Base-by-base conservation (phyloP, 2,888 invertebrate genomes). In the Micropterix aruncella region DNA sequence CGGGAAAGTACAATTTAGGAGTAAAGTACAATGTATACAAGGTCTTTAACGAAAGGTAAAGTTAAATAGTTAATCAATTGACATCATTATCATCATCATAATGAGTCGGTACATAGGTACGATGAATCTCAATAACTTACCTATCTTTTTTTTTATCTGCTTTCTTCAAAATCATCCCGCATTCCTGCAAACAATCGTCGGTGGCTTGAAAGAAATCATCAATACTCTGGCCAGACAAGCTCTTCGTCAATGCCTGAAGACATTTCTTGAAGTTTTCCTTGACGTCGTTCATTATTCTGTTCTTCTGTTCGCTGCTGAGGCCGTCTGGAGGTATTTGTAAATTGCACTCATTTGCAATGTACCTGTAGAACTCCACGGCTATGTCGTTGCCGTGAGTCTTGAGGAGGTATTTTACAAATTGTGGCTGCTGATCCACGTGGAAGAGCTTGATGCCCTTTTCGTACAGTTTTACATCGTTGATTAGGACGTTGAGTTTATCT, bases 141-240 rank as follows among this genome's bases (percentile, higher is more conserved):
- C 67, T 76, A 59, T 86, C 83, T 58, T 88, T 89, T 60, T 91
- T 93, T 61, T 92, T 93, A 59, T 95, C 94, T 48, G 83, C 74
- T 62, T 93, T 94, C 56, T 84, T 88, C 48, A 91, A 63, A 52
- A 87, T 82, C 77, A 91, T 81, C 47, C 83, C 81, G 58, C 83
- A 84, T 42, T 75, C 68, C 15, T 75, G 65, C 52, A 93, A 65
- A 40, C 83, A 79, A 1, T 73, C 61, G 54, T 93, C 92, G 37
- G 84, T 69, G n/a, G 78, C 72, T 52, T 73, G 70, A 52, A 87
- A 75, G 60, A 93, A 93, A 3, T 85, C 81, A 44, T 93, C 93
- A 45, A 90, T 66, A 46, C 72, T 79, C 57, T 73, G 77, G 41
- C 80, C 82, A 49, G 72, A 66, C 7, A 90, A 56, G 3, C 83